phyloP scores from a whole-genome alignment of 2,797 vertebrate species.

The Onychomys arenicola region DNA sequence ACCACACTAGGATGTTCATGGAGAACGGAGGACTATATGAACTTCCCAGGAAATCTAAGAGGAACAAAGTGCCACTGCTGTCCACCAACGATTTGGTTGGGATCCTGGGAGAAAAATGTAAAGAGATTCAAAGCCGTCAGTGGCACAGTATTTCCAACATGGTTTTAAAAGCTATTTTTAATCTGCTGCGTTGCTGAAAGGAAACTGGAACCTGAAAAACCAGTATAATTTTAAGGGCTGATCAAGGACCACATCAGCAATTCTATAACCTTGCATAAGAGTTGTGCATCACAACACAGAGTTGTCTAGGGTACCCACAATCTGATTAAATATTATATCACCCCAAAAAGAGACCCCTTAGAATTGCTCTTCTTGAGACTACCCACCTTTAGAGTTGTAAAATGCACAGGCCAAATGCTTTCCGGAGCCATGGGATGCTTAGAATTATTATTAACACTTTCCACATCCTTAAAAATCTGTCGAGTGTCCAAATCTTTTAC shows the following conservation, averaged over 20 bases:
- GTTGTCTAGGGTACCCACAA: not conserved
- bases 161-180: conserved; percentile 62
- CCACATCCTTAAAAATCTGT: conserved; percentile 50
- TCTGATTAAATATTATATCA: not conserved
- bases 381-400: not conserved
- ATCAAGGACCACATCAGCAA: not conserved
- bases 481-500: conserved; percentile 64
- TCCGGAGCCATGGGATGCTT: conserved; percentile 29
- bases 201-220: not conserved
- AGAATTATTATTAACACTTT: conserved; percentile 64
- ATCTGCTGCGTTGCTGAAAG: conserved; percentile 41
- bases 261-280: not conserved
- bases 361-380: not conserved
- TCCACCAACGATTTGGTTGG: not conserved
- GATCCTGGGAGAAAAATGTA: conserved; percentile 28
- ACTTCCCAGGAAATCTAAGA: conserved; percentile 67
- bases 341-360: not conserved
- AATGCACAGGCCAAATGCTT: not conserved
- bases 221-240: conserved; percentile 30
- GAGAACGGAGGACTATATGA: not conserved
- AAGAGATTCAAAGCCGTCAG: conserved; percentile 26
- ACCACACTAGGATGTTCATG: not conserved
- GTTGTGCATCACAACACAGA: not conserved
- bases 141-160: conserved; percentile 55
- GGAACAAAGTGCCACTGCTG: conserved; percentile 52